Base-by-base conservation (phyloP, 2,797 vertebrate species). In the Novumbra hubbsi region DNA sequence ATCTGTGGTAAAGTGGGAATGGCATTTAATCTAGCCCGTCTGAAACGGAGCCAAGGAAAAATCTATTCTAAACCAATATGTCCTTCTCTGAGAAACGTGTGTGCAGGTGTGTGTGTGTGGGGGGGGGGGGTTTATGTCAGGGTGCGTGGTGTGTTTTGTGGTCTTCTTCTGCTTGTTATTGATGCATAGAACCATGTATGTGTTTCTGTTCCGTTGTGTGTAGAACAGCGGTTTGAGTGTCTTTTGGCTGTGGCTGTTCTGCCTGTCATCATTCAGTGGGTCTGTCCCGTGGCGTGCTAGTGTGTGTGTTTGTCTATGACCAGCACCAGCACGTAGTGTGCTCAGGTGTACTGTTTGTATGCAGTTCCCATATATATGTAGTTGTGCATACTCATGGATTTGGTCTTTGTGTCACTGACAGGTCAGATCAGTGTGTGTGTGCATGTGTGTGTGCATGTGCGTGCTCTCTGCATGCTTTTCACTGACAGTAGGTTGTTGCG, bases 11-110 rank as follows among this genome's bases (percentile, higher is more conserved):
- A 92, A 92, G 87, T 89, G 89, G 83, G 84, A 88, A 90, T 91
- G 90, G 84, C 90, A 89, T 92, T 92, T 92, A 92, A 92, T 91
- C 89, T 90, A 87, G 88, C 85, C 84, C 87, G 86, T 85, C 83
- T 83, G 86, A 87, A 85, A 88, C 41, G 30, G 52, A 81, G 84
- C 84, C 85, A 81, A 73, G 28, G 64, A 75, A 66, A 86, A 84
- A 87, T 81, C 85, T 81, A 75, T 89, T 68, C 84, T 92, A 89
- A 92, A 90, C 83, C 83, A 91, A 91, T 91, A 89, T 90, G 83
- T 91, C 89, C 88, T 77, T 76, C 71, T 72, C 24, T 71, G 78
- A 68, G 81, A 86, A 80, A 76, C 74, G 81, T 81, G 72, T 9
- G 32, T 83, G 73, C 74, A 60, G 71, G 57, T 67, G 72, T 27